These are phyloP conservation scores for Aeoliscus strigatus DNA, from an alignment of 2,797 vertebrate genomes.

Conservation along the genomic window DNA sequence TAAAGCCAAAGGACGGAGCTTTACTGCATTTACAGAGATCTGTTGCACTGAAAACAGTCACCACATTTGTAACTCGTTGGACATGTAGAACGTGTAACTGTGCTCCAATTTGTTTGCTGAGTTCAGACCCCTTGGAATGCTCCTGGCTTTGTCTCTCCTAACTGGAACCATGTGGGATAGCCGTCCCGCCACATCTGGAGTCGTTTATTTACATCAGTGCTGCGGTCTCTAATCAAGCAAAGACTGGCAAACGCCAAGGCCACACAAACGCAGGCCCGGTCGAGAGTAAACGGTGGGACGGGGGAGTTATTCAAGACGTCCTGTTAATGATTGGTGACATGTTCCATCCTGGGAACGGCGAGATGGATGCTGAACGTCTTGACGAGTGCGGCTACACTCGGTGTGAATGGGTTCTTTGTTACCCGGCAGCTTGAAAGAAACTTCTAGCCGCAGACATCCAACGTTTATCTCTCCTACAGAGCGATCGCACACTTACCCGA, in stretches of 20 bases:
- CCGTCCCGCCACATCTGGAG: slow-evolving; percentile 61
- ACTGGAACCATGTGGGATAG: slow-evolving; percentile 43
- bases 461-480: too few species aligned
- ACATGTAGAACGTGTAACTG: slow-evolving; percentile 6
- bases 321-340: slow-evolving; percentile 16
- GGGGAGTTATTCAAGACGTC: slow-evolving; percentile 1
- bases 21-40: not conserved
- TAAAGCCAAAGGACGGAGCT: too few species aligned
- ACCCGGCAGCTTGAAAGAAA: too few species aligned
- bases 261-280: slow-evolving; percentile 35
- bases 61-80: slow-evolving; percentile 9
- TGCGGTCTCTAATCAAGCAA: slow-evolving; percentile 62
- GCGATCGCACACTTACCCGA: too few species aligned
- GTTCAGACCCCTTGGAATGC: slow-evolving; percentile 15
- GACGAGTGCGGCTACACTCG: not conserved
- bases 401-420: slow-evolving; percentile 9
- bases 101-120: slow-evolving; percentile 9
- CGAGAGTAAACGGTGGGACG: not conserved
- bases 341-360: slow-evolving; percentile 16
- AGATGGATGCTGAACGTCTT: not conserved
- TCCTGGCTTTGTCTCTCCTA: slow-evolving; percentile 21
- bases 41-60: not conserved
- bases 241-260: slow-evolving; percentile 41
- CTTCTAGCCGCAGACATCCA: too few species aligned
- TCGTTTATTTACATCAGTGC: slow-evolving; percentile 59